Evolutionary conservation across 2,113 vertebrate species (phyloP), one percentile per base, ranked within the genome.

Genomic region (Megaptera novaeangliae): DNA sequence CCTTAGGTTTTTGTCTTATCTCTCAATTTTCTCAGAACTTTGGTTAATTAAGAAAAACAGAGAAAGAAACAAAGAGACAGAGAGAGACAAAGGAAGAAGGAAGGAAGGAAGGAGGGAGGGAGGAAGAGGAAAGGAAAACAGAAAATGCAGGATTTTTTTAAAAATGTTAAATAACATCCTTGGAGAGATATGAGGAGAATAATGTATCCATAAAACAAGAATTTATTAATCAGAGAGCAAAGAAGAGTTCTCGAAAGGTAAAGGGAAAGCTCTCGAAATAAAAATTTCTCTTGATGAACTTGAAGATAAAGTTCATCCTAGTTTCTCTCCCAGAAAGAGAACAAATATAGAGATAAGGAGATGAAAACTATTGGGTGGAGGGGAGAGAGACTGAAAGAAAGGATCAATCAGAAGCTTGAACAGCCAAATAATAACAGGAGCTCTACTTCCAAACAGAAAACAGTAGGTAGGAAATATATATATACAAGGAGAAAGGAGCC

Each of bases 181-280:
- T 82, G 25, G 71, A 82, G 46, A 88, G 29, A 61, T 29, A 69
- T 21, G 17, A 89, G 41, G 88, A 61, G 61, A 78, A 78, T 36
- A 41, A 93, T 49, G 14, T 11, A 77, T 6, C 78, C 84, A 93
- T 75, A 75, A 88, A 88, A 83, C 21, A 68, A 25, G 59, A 77
- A 84, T 89, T 83, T 84, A 61, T 83, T 89, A 7, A 63, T 69
- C 20, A 46, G 29, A 27, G 36, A 34, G 83, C 74, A 83, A 74
- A 88, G 27, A 52, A 25, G 23, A 68, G 1, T 29, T 78, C 27
- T 69, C 74, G 57, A 41, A 41, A 46, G 55, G 15, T 68, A 75
- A 66, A 88, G 49, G 31, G 2, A 88, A 27, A 88, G 20, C 11
- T 59, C 34, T 5, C 25, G 25, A 80, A 66, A 68, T 46, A 88